These are phyloP conservation scores for Manduca sexta DNA, from an alignment of 1,140 invertebrate species.

Conservation along the genomic window DNA sequence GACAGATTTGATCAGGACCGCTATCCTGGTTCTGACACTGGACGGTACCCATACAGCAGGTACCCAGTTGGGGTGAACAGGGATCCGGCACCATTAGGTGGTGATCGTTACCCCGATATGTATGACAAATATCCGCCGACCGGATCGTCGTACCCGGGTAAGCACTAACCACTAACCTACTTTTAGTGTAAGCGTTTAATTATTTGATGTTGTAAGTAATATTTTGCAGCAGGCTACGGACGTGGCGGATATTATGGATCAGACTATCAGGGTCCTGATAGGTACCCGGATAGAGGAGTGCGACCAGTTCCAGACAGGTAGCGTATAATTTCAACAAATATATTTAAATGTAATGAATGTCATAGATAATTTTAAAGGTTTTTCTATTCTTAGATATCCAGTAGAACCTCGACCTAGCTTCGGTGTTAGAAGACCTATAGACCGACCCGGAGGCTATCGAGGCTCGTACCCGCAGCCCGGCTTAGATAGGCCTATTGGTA, in stretches of 20 bases:
- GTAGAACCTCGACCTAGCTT: conserved; percentile 57
- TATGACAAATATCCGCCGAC: conserved; percentile 72
- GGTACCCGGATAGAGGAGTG: conserved; percentile 54
- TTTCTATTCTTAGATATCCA: conserved; percentile 40
- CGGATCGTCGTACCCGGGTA: conserved; percentile 65
- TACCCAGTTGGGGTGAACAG: conserved; percentile 63
- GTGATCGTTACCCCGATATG: conserved; percentile 63
- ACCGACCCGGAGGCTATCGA: conserved; percentile 52
- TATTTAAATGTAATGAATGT: neutral
- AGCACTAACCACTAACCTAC: conserved; percentile 22
- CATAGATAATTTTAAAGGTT: neutral
- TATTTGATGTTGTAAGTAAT: neutral
- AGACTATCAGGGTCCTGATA: conserved; percentile 41
- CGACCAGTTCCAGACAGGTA: conserved; percentile 56
- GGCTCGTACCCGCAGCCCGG: conserved; percentile 52
- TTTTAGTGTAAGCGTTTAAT: neutral
- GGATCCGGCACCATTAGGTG: conserved; percentile 61
- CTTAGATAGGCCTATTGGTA: conserved; percentile 52
- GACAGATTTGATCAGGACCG: conserved; percentile 28
- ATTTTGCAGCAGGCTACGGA: conserved; percentile 47
- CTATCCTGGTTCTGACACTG: conserved; percentile 62
- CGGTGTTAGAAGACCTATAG: conserved; percentile 45
- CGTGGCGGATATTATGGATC: conserved; percentile 59
- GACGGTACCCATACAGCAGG: conserved; percentile 65
- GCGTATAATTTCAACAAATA: neutral